Base-by-base conservation (phyloP, 2,797 vertebrate genomes). In the Lophius americanus region DNA sequence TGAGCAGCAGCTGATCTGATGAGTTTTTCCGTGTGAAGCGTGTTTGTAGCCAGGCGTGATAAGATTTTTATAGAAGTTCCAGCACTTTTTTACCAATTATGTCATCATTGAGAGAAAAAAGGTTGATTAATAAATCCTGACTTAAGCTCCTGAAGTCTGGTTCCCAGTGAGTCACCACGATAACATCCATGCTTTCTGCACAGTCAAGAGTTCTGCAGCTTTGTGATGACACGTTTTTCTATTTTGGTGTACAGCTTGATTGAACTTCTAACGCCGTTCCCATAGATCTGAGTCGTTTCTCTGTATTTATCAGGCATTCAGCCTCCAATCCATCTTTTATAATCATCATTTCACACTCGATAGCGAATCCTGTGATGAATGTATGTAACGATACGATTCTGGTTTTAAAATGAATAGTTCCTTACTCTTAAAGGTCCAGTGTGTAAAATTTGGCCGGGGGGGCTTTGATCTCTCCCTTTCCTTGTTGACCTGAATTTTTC, bases 141-240 rank as follows among this genome's bases (percentile, higher is more conserved):
- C 49, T 68, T 6, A 4, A n/a, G 48, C 42, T 68, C 46, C 65
- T 50, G 53, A 63, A 14, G 44, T 59, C 11, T 57, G 56, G 69
- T 66, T 67, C 57, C 60, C 42, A 37, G 52, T 70, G 76, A 75
- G 57, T 83, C 76, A 78, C 47, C 52, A 50, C 48, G 51, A 78
- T 33, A 7, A 33, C 63, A 42, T 58, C 2, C 23, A 64, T 65
- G 47, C 54, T 78, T 83, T 76, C 54, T 81, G 62, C 73, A 41
- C 32, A 8, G 57, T 70, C 61, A 64, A 42, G 12, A 54, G 46
- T 63, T 43, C 4, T 32, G 52, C 75, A 62, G 43, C 44, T 73
- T 49, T 53, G n/a, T 62, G 59, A 38, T 68, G 65, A 60, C 59
- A 74, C 48, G 47, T 64, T 39, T 60, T 23, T 54, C 47, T 66